Percentiles rank a stretch among this genome's conserved stretches.
Conservation (phyloP, 2,888 invertebrate species). For the Busseola fusca region DNA sequence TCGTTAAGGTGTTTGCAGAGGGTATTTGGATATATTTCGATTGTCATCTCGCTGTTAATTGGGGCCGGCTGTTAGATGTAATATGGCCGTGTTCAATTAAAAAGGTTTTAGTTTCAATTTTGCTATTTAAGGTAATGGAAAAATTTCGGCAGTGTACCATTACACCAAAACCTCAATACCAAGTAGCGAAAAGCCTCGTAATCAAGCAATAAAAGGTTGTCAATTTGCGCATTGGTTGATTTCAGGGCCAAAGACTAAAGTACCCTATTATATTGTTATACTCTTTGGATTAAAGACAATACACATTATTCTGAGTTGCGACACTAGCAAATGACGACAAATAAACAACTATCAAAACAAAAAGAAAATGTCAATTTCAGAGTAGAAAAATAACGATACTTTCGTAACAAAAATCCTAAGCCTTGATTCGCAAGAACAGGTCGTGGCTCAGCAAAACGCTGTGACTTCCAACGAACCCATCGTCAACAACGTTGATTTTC, state of each 20-base stretch:
- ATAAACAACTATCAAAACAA: not conserved
- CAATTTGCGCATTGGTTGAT: no score
- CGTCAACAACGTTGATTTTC: not conserved
- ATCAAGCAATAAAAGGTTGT: no score
- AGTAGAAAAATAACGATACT: not conserved
- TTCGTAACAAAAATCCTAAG: not conserved
- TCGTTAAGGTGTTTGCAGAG: constrained; percentile 45
- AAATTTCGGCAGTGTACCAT: not conserved
- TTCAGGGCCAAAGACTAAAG: no score
- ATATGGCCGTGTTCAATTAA: not conserved
- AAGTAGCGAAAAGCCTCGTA: no score
- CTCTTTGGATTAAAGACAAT: no score
- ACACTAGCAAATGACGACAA: no score
- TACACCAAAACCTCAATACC: no score
- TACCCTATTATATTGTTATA: no score
- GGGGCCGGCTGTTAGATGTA: not conserved
- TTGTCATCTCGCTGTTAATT: constrained; percentile 26
- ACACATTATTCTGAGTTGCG: no score
- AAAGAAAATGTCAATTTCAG: not conserved
- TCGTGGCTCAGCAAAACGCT: not conserved
- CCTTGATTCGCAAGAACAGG: not conserved
- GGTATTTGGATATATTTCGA: constrained; percentile 40
- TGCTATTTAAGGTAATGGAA: not conserved
- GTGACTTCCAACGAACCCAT: not conserved
- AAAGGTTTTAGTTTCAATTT: not conserved